phyloP scores from a whole-genome alignment of 2,888 invertebrate species.

The Mythimna impura region DNA sequence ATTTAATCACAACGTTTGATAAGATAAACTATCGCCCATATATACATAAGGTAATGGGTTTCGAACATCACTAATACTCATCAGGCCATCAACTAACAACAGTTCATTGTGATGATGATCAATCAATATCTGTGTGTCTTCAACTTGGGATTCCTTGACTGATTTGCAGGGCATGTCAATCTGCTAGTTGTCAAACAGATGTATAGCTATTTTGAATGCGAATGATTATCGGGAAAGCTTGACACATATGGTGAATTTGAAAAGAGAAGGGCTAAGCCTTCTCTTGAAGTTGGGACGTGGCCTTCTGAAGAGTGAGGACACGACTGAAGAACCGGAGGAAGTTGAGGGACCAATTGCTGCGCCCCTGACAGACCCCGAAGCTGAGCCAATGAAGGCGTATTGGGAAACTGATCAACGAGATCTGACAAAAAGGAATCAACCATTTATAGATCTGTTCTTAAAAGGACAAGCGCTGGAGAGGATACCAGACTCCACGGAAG shows the following conservation, averaged over 20 bases:
- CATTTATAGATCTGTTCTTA: slow-evolving; percentile 83
- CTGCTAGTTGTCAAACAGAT: slow-evolving; percentile 83
- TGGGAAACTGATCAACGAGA: slow-evolving; percentile 86
- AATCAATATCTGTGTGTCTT: slow-evolving; percentile 89
- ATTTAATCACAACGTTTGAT: slow-evolving; percentile 78
- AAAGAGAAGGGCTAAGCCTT: slow-evolving; percentile 86
- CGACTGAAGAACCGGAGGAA: slow-evolving; percentile 73
- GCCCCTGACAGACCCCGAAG: slow-evolving; percentile 66
- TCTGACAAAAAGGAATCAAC: slow-evolving; percentile 78
- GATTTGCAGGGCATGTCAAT: slow-evolving; percentile 89
- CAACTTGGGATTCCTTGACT: slow-evolving; percentile 89
- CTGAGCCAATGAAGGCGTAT: slow-evolving; percentile 85
- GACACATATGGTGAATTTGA: slow-evolving; percentile 87
- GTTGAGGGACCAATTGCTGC: slow-evolving; percentile 61
- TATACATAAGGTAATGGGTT: slow-evolving; percentile 75
- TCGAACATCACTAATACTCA: slow-evolving; percentile 77
- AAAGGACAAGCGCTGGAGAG: slow-evolving; percentile 80
- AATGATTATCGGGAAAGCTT: slow-evolving; percentile 78
- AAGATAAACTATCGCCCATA: slow-evolving; percentile 78
- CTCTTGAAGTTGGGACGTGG: slow-evolving; percentile 81
- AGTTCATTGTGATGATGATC: slow-evolving; percentile 80
- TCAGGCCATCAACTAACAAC: slow-evolving; percentile 77
- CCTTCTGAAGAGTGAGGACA: slow-evolving; percentile 73
- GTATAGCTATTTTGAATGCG: slow-evolving; percentile 82
- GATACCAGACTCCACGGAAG: slow-evolving; percentile 84